phyloP scores from a whole-genome alignment of 2,797 vertebrate genomes.

The Sebastes miniatus region DNA sequence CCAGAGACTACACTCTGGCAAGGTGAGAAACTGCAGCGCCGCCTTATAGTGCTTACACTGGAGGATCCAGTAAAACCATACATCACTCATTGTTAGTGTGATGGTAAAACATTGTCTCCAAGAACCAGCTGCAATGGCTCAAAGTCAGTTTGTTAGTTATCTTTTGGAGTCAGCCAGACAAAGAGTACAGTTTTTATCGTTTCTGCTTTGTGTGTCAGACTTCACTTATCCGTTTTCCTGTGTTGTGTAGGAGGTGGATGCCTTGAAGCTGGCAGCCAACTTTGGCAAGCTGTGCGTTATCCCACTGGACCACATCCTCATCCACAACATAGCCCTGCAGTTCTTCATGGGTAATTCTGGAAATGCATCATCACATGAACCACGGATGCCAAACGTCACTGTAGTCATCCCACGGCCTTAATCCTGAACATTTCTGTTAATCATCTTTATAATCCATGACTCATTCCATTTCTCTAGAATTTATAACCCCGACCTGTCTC shows the following conservation, averaged over 20 bases:
- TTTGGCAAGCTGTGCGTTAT: constrained; percentile 98
- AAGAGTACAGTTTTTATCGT: not conserved
- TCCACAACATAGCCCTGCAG: constrained; percentile 98
- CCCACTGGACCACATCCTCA: constrained; percentile 95
- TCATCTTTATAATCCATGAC: constrained; percentile 33
- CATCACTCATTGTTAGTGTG: not conserved
- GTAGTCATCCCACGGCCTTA: not conserved
- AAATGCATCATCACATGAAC: constrained; percentile 9
- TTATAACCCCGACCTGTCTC: not conserved
- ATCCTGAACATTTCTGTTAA: constrained; percentile 36
- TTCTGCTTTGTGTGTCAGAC: constrained; percentile 1
- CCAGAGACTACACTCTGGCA: constrained; percentile 96
- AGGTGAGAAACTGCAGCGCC: constrained; percentile 84
- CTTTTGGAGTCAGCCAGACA: not conserved
- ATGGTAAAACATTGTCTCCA: not conserved
- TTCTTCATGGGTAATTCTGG: constrained; percentile 96
- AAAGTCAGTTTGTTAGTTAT: constrained; percentile 4
- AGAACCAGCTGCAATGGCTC: not conserved
- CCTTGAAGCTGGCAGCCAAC: constrained; percentile 96
- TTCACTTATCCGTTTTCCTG: constrained; percentile 2
- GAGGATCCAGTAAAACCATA: not conserved
- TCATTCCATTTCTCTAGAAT: not conserved
- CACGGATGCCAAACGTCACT: constrained; percentile 1
- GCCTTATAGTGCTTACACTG: not conserved
- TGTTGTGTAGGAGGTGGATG: constrained; percentile 91